Evolutionary conservation across 2,888 invertebrate species (phyloP), one percentile per base, ranked within the genome.

Genomic region (Harpagoxenus sublaevis): DNA sequence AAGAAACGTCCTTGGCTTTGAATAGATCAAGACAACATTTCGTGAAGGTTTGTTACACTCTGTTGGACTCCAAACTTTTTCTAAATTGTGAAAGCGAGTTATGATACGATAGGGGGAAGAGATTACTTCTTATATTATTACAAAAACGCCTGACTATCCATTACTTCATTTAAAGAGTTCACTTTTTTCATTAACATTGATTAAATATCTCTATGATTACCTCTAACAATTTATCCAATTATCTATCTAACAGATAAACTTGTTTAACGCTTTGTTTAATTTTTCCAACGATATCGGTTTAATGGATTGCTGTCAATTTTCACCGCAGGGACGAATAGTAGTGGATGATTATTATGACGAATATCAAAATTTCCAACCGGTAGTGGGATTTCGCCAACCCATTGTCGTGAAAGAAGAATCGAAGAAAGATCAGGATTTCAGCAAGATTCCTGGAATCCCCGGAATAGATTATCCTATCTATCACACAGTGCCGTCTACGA

Each of bases 401-500:
- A 90, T 92, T 63, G 78, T 92, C 45, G 74, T 91, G 15, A 92
- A 91, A 62, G 91, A 93, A 45, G 92, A 93, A 75, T n/a, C 83
- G 28, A 97, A 97, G 94, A 96, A 97, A 91, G 96, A 96, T 0
- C 98, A 98, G 91, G 98, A 98, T 93, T 96, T 98, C 0, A 97
- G 96, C 89, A 98, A 98, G 95, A 97, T 98, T 35, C 98, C 98
- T 0, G 98, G 98, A 15, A 95, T 96, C 0, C 96, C 98, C 0
- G 98, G 98, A 2, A 97, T 97, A 1, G 98, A 98, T 95, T 98
- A 97, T 95, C 98, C 98, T 0, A 95, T 98, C 75, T 98, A 97
- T 94, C 97, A 97, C 93, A 95, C 96, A 86, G 97, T 98, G 1
- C 98, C 98, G 0, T 96, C 97, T 48, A 98, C 98, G 28, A 96